These are phyloP conservation scores for Triops longicaudatus DNA, from an alignment of 1,140 invertebrate species.

Conservation along the genomic window DNA sequence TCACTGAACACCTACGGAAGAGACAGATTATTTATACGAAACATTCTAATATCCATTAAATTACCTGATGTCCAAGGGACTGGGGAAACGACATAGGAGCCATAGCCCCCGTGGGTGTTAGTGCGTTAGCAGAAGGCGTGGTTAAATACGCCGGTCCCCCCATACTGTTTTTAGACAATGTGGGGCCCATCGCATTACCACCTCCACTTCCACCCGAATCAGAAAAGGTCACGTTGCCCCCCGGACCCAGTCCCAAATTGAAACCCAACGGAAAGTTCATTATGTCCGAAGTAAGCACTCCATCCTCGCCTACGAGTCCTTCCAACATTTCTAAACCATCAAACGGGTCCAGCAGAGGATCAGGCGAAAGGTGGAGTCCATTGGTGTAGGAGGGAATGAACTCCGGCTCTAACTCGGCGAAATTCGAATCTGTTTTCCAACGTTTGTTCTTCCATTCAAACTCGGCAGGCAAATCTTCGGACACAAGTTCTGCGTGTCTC, in stretches of 20 bases:
- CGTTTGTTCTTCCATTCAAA: background rate
- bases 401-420: background rate
- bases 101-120: background rate
- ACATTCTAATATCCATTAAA: background rate
- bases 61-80: background rate
- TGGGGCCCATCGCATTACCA: background rate
- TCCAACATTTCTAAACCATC: slow-evolving; percentile 24
- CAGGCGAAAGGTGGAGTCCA: background rate
- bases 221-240: background rate
- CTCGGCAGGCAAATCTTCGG: background rate
- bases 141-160: background rate
- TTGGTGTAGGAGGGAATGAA: background rate
- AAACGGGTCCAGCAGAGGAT: background rate
- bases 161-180: background rate
- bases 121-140: background rate
- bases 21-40: background rate
- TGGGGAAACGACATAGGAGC: background rate
- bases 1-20: background rate
- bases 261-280: slow-evolving; percentile 15
- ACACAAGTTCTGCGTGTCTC: background rate
- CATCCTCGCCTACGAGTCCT: slow-evolving; percentile 26
- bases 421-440: background rate
- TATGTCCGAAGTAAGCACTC: slow-evolving; percentile 22
- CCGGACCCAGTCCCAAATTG: background rate
- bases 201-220: background rate